Evolutionary conservation across 2,113 vertebrate genomes (phyloP), one percentile per base, ranked within the genome.

Genomic region (Podarcis cretensis): DNA sequence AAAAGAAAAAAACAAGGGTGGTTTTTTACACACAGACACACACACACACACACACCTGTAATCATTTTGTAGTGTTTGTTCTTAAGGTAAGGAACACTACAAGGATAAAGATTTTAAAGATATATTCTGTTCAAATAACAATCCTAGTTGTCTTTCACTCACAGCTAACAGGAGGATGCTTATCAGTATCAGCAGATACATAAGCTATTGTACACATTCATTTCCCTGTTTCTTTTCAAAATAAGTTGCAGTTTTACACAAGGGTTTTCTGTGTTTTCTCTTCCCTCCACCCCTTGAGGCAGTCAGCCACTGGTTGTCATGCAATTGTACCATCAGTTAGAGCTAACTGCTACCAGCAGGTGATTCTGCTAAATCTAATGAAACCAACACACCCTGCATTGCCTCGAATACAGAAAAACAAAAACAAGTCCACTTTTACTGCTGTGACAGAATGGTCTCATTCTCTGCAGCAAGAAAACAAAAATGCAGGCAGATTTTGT

Each of bases 91-190:
- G 93, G 95, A 92, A 95, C 94, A 96, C 97, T 94, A 96, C 96
- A 97, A 97, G 96, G 96, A 35, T 35, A 35, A 35, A 35, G 97
- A 97, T 98, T 97, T 97, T 97, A 97, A 97, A 97, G 98, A 97
- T 97, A 98, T 98, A 97, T 96, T 94, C 97, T 95, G 95, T 97
- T 96, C 97, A 98, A 97, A 97, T 97, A 97, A 97, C 92, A 94
- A 97, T 94, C 87, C 95, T 95, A 96, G 95, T 96, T 97, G 93
- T 97, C 97, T 98, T 97, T 98, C 96, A 97, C 98, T 97, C 97
- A 97, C 96, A 97, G 97, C 97, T 98, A 98, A 96, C 96, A 92
- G 96, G 97, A 96, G 97, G 97, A 97, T 95, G 96, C 97, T 98
- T 98, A 98, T 98, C 97, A 97, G 95, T 96, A 96, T 96, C 97